These are phyloP conservation scores for Dichetophora obliterata DNA, from an alignment of 2,888 invertebrate genomes.

Conservation along the genomic window DNA sequence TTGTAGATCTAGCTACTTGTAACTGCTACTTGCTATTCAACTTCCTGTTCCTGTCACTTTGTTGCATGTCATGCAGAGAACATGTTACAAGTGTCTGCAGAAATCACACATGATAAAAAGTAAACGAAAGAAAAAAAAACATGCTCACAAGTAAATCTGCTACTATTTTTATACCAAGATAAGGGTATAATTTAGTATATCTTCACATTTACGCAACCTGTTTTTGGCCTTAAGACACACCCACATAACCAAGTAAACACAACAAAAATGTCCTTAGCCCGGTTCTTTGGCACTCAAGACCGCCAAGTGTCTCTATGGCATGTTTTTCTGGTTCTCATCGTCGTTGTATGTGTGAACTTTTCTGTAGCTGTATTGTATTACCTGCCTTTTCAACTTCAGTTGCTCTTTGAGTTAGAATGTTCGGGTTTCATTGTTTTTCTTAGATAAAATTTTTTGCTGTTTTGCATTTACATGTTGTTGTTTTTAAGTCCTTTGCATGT, in stretches of 20 bases:
- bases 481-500: neutral
- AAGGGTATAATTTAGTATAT: slow-evolving; percentile 14
- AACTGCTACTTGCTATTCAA: slow-evolving; percentile 25
- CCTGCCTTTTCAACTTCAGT: no score
- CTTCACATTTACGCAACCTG: neutral
- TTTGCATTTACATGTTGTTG: neutral
- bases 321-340: no score
- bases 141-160: neutral
- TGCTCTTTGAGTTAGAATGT: no score
- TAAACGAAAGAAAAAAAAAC: no score
- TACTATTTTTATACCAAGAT: neutral
- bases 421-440: no score
- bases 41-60: slow-evolving; percentile 31
- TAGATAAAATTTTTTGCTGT: neutral
- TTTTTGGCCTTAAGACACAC: no score
- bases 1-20: neutral
- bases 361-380: no score
- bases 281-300: no score
- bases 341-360: no score
- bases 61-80: slow-evolving; percentile 22
- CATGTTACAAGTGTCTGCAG: slow-evolving; percentile 21
- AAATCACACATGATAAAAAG: slow-evolving; percentile 6
- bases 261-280: no score
- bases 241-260: no score
- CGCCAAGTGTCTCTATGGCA: no score